Percentiles rank a stretch among this genome's conserved stretches.
Evolutionary conservation across 2,113 vertebrate genomes (phyloP).

Genomic region (Copsychus sechellarum): DNA sequence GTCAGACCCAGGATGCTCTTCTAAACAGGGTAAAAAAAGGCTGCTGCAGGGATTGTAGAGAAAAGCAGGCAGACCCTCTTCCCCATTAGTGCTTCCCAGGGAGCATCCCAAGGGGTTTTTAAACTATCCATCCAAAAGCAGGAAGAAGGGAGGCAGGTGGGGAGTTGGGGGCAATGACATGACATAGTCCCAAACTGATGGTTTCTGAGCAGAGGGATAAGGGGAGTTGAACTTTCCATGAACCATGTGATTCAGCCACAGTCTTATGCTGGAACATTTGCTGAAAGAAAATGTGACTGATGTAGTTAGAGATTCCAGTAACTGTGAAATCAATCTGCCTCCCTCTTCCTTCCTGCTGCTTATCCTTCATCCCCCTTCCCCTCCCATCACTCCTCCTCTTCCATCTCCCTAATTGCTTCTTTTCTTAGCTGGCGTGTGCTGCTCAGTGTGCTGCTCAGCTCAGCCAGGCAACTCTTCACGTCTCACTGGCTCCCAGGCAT

Average conservation of each 20-base stretch:
- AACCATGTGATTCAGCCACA: constrained; percentile 45
- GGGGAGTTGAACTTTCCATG: constrained; percentile 13
- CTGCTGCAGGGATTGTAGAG: background rate
- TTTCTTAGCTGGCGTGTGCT: constrained; percentile 33
- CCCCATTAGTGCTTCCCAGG: background rate
- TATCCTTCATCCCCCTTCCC: constrained; percentile 38
- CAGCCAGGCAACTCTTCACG: constrained; percentile 9
- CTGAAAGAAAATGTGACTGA: constrained; percentile 53
- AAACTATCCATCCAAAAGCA: background rate
- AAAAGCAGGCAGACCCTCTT: background rate
- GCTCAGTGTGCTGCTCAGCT: constrained; percentile 5
- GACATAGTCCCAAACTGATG: background rate
- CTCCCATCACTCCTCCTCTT: constrained; percentile 59
- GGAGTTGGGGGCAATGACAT: background rate
- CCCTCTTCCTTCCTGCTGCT: constrained; percentile 55
- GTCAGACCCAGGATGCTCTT: background rate
- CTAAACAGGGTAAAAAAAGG: background rate
- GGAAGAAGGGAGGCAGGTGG: background rate
- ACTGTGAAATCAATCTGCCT: constrained; percentile 62
- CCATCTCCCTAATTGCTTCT: constrained; percentile 63
- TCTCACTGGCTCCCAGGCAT: constrained; percentile 42
- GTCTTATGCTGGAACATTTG: constrained; percentile 39
- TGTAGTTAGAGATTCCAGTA: constrained; percentile 64
- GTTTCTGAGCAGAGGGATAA: constrained; percentile 1
- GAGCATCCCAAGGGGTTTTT: background rate